Conservation (phyloP, 2,888 invertebrate species). For the Cotesia congregata region DNA sequence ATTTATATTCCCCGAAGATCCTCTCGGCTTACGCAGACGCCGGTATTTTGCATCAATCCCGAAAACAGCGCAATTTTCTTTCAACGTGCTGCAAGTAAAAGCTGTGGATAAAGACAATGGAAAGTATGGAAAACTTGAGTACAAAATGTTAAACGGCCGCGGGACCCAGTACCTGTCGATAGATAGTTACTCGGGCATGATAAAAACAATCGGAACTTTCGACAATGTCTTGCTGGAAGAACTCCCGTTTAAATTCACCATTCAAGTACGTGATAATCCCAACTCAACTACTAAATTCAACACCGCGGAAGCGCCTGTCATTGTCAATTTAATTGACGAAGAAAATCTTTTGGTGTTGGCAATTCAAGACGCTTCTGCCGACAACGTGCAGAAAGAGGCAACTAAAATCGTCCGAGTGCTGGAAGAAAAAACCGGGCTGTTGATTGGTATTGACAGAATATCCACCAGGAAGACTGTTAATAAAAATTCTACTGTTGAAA, state of each 20-base stretch:
- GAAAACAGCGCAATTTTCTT: slow-evolving; percentile 80
- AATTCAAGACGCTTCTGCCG: slow-evolving; percentile 82
- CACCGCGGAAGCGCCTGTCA: slow-evolving; percentile 76
- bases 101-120: slow-evolving; percentile 91
- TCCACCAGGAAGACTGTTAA: slow-evolving; percentile 82
- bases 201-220: slow-evolving; percentile 82
- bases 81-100: slow-evolving; percentile 84
- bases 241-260: slow-evolving; percentile 79
- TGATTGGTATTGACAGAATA: slow-evolving; percentile 88
- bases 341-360: slow-evolving; percentile 84
- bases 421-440: slow-evolving; percentile 81
- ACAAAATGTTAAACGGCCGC: slow-evolving; percentile 74
- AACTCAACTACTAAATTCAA: slow-evolving; percentile 76
- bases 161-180: slow-evolving; percentile 80
- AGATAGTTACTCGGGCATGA: slow-evolving; percentile 81
- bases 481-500: slow-evolving; percentile 82
- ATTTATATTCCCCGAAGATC: slow-evolving; percentile 80
- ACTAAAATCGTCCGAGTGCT: slow-evolving; percentile 75
- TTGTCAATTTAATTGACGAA: slow-evolving; percentile 85
- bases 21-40: slow-evolving; percentile 73
- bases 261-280: slow-evolving; percentile 79
- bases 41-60: slow-evolving; percentile 87
- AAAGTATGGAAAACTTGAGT: slow-evolving; percentile 84
- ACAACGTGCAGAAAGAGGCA: slow-evolving; percentile 75
- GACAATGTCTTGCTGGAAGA: slow-evolving; percentile 76